Evolutionary conservation across 2,888 invertebrate species (phyloP).

Genomic region (Drosophila eohydei): DNA sequence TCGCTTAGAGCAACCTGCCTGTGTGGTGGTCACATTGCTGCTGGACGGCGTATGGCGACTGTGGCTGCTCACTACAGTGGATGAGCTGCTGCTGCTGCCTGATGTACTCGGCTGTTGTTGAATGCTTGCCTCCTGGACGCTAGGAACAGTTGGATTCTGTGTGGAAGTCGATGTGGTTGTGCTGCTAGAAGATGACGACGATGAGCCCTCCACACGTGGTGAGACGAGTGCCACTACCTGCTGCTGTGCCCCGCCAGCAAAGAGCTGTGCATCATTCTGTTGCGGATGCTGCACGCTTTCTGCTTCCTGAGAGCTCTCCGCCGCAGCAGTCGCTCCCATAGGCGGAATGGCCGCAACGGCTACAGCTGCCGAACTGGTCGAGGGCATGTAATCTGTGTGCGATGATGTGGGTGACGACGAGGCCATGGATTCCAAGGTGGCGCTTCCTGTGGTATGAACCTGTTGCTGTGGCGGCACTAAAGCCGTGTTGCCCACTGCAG

Average conservation of each 20-base stretch:
- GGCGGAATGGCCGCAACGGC: slow-evolving; percentile 90
- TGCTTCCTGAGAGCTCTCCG: slow-evolving; percentile 85
- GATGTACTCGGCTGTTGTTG: slow-evolving; percentile 85
- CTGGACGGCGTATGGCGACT: slow-evolving; percentile 86
- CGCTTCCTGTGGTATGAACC: slow-evolving; percentile 86
- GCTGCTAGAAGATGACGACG: slow-evolving; percentile 53
- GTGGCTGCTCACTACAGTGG: slow-evolving; percentile 85
- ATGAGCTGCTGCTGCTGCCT: slow-evolving; percentile 82
- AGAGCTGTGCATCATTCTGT: slow-evolving; percentile 82
- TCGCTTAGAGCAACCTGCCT: slow-evolving; percentile 86
- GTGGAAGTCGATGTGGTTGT: slow-evolving; percentile 63
- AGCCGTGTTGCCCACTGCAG: slow-evolving; percentile 85
- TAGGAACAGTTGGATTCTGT: slow-evolving; percentile 75
- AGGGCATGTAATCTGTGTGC: slow-evolving; percentile 94
- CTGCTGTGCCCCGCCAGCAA: slow-evolving; percentile 85
- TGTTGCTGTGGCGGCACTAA: slow-evolving; percentile 88
- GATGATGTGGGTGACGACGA: slow-evolving; percentile 90
- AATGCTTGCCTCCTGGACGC: slow-evolving; percentile 80
- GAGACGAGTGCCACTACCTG: slow-evolving; percentile 90
- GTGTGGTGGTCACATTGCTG: slow-evolving; percentile 89
- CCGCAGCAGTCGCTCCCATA: slow-evolving; percentile 83
- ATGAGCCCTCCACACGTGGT: slow-evolving; percentile 89
- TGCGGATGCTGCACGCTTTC: slow-evolving; percentile 84
- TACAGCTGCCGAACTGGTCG: slow-evolving; percentile 89
- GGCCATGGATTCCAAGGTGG: slow-evolving; percentile 85